Evolutionary conservation across 2,888 invertebrate genomes (phyloP), one percentile per base, ranked within the genome.

Genomic region (Spatulosminthurus flaviceps): DNA sequence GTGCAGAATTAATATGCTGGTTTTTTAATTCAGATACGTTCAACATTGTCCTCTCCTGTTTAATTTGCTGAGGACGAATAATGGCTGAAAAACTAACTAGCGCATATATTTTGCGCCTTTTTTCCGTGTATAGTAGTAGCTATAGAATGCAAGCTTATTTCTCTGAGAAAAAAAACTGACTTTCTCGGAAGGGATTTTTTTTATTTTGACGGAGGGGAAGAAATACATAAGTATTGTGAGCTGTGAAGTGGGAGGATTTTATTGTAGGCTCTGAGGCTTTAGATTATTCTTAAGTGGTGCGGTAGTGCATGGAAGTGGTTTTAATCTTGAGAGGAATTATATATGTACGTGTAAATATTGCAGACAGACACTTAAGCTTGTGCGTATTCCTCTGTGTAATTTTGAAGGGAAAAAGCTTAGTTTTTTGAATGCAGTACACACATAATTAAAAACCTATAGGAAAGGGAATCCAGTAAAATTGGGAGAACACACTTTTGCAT

Each of bases 121-220:
- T n/a, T n/a, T n/a, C n/a, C n/a, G n/a, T n/a, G n/a, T n/a, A n/a
- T 34, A 34, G 34, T 34, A 34, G 51, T 16, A 51, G 5, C 19
- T 51, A 51, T 4, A 51, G 51, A 19, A 51, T 51, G 7, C 51
- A 51, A 74, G 61, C 74, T 74, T 28, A 73, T 73, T 73, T 60
- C 60, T 29, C 34, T 61, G 34, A 74, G n/a, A n/a, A 74, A 74
- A 74, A 61, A 74, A 74, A 74, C 74, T 74, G 61, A 74, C 29
- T 70, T 34, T 70, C 22, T 9, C 22, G 22, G 11, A 24, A 67
- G 28, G 13, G 24, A 21, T 67, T 22, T 24, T 21, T 22, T 66
- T 28, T 66, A 24, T 26, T 19, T 64, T 24, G 4, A 21, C 16
- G 22, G 9, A 64, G 24, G 24, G 64, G 64, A 22, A 64, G 16